A percentile compares a stretch with the other conserved stretches of the same genome.
phyloP scores from a whole-genome alignment of 2,113 vertebrate species.

The Calidris pygmaea region DNA sequence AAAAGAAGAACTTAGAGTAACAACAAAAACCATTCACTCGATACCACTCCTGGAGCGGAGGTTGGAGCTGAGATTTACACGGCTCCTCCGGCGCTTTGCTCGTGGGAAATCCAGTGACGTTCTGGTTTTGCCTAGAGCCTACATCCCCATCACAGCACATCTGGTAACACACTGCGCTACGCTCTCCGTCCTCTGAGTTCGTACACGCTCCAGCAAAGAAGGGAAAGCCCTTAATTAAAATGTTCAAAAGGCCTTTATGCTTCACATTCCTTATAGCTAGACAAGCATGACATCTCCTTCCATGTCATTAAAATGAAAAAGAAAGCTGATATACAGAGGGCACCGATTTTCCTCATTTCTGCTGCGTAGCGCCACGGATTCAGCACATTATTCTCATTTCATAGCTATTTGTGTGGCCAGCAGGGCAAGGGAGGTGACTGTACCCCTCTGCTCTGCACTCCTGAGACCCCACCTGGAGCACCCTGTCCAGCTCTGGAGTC shows the following conservation, averaged over 20 bases:
- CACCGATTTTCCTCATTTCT: neutral
- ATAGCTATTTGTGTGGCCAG: neutral
- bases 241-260: neutral
- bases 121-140: neutral
- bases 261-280: neutral
- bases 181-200: neutral
- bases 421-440: too few relatives aligned
- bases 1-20: neutral
- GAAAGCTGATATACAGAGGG: neutral
- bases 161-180: neutral
- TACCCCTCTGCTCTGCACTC: too few relatives aligned
- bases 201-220: neutral
- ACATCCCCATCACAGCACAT: neutral
- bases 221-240: neutral
- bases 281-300: neutral
- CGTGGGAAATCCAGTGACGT: neutral
- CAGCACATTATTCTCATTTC: neutral
- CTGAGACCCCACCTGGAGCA: too few relatives aligned
- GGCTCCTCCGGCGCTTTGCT: neutral
- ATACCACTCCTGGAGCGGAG: rapidly evolving
- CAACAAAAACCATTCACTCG: neutral
- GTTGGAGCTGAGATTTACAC: neutral
- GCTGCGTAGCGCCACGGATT: neutral
- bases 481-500: too few relatives aligned
- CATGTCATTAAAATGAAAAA: neutral